Conservation (phyloP, 2,888 invertebrate genomes). For the Hermaeophaga mercurialis region DNA sequence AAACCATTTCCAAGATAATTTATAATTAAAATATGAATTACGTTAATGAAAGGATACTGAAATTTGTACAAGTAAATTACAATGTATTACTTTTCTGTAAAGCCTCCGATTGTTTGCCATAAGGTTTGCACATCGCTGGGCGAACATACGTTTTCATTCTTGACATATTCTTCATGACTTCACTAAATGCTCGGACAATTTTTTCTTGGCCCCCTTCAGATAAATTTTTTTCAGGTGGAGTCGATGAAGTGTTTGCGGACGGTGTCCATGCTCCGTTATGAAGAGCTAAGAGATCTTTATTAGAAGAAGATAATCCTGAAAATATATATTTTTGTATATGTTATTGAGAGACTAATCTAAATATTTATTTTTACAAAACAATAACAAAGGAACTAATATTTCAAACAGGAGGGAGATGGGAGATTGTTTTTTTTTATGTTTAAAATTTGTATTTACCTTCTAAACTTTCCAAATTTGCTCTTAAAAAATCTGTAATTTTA, state of each 20-base stretch:
- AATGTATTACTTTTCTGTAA: conserved; percentile 87
- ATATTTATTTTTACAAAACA: no score
- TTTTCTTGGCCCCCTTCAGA: conserved; percentile 77
- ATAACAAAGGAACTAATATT: no score
- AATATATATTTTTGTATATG: not conserved
- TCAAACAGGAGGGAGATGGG: no score
- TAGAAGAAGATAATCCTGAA: conserved; percentile 55
- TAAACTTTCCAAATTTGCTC: conserved; percentile 73
- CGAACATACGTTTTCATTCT: conserved; percentile 88
- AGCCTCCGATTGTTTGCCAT: conserved; percentile 88
- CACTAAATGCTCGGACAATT: conserved; percentile 82
- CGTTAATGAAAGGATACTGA: no score
- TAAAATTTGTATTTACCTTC: conserved; percentile 59
- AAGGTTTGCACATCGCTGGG: conserved; percentile 89
- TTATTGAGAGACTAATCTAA: no score
- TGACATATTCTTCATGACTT: conserved; percentile 86
- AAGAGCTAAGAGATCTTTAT: conserved; percentile 69
- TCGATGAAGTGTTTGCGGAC: conserved; percentile 23
- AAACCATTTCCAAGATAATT: no score
- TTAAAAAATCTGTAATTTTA: conserved; percentile 73
- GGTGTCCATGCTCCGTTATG: conserved; percentile 71
- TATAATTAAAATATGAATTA: no score
- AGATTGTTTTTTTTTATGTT: no score
- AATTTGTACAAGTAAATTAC: no score
- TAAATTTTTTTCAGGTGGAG: conserved; percentile 48